Evolutionary conservation across 2,888 invertebrate species (phyloP), one percentile per base, ranked within the genome.

Genomic region (Lasius fuliginosus): DNA sequence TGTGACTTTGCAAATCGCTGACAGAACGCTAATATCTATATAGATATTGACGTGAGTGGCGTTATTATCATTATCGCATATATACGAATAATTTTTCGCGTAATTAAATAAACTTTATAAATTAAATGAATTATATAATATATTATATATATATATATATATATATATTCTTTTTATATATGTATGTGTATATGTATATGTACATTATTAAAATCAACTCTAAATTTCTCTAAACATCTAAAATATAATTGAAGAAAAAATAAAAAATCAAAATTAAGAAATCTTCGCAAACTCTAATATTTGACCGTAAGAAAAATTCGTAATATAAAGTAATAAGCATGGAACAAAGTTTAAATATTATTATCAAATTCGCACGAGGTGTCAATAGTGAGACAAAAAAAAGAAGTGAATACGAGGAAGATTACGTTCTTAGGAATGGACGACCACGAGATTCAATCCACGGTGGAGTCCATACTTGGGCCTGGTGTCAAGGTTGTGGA

Each of bases 401-500:
- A 62, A 67, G 71, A 23, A 65, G 74, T 49, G 74, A 83, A 46
- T 86, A 71, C 77, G 81, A 88, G 79, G 64, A 30, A 49, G 23
- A 8, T 40, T 85, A 58, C 65, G 74, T 90, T 88, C 89, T 49
- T 85, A 93, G 93, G 90, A 88, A 96, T 97, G 96, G 97, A 97
- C 95, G 97, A 97, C 94, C 95, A 96, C 91, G 97, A 97, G 95
- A 97, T 97, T 90, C 96, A 97, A 93, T 97, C 97, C 92, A 97
- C 97, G 86, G 97, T 97, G 85, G 97, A 97, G 94, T 97, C 97
- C 88, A 96, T 97, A 89, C 96, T 97, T 87, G 97, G 97, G 85
- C 97, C 97, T 89, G 97, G 97, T 86, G 97, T 96, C 42, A 96
- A 97, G 95, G 97, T 97, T 86, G 96, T 97, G 84, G 97, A 97